phyloP scores from a whole-genome alignment of 2,888 invertebrate species.

The Rotaria socialis region DNA sequence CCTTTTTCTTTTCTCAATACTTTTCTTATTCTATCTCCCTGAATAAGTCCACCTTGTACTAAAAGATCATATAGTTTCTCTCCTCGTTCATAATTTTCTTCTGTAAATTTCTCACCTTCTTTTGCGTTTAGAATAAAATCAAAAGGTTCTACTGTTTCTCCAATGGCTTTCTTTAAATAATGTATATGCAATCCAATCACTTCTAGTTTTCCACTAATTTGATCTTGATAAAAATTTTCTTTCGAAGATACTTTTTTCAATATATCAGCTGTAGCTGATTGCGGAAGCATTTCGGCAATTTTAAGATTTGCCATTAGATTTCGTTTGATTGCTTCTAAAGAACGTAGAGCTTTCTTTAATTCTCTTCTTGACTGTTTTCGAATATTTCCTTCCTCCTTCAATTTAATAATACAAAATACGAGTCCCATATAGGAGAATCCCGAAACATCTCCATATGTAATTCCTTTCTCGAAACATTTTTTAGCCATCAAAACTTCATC shows the following conservation, averaged over 20 bases:
- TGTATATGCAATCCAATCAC: conserved; percentile 16
- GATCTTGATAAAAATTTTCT: background rate
- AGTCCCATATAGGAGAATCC: background rate
- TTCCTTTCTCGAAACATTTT: background rate
- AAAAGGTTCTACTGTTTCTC: background rate
- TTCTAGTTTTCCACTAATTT: background rate
- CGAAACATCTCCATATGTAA: background rate
- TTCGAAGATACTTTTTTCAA: background rate
- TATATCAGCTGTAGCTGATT: background rate
- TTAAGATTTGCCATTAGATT: conserved; percentile 22
- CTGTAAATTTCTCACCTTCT: background rate
- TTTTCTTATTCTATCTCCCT: background rate
- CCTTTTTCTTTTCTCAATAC: background rate
- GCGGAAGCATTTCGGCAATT: background rate
- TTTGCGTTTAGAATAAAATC: background rate
- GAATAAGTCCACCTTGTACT: background rate
- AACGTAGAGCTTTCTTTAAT: background rate
- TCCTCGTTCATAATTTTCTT: background rate
- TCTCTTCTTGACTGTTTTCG: background rate
- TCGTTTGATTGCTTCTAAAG: background rate
- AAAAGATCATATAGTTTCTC: background rate
- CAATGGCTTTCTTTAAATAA: background rate
- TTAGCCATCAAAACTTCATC: background rate
- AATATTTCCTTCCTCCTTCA: background rate
- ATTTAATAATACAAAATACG: background rate